Evolutionary conservation across 2,888 invertebrate genomes (phyloP).

Genomic region (Steinernema scapterisci): DNA sequence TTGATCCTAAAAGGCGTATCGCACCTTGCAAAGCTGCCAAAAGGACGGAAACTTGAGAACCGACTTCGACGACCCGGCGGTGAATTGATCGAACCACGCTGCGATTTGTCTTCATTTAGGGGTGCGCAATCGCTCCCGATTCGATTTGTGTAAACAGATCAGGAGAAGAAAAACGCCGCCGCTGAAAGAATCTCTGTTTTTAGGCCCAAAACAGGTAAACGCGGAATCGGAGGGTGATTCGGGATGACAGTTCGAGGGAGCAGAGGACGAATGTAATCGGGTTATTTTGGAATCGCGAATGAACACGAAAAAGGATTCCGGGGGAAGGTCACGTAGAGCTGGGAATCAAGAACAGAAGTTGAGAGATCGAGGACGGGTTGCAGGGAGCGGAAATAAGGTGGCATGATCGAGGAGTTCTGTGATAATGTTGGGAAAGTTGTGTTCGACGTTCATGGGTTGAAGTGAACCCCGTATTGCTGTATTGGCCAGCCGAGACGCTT

Average conservation of each 20-base stretch:
- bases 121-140: conserved; percentile 15
- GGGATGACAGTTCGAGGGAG: not conserved
- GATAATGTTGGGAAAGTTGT: too few relatives aligned
- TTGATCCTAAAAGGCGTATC: not conserved
- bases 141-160: conserved; percentile 23
- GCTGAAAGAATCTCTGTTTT: not conserved
- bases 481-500: too few relatives aligned
- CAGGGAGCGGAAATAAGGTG: too few relatives aligned
- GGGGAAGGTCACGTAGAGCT: too few relatives aligned
- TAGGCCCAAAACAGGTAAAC: not conserved
- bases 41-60: not conserved
- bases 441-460: too few relatives aligned
- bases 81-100: not conserved
- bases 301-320: too few relatives aligned
- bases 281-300: too few relatives aligned
- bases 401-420: too few relatives aligned
- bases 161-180: not conserved
- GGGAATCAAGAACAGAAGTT: too few relatives aligned
- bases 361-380: too few relatives aligned
- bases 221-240: not conserved
- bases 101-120: conserved; percentile 9
- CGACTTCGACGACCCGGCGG: not conserved
- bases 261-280: too few relatives aligned
- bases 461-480: too few relatives aligned
- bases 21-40: not conserved